Percentiles rank a stretch among this genome's conserved stretches.
These are phyloP conservation scores for Plectropomus leopardus DNA, from an alignment of 2,113 vertebrate genomes.

Conservation along the genomic window DNA sequence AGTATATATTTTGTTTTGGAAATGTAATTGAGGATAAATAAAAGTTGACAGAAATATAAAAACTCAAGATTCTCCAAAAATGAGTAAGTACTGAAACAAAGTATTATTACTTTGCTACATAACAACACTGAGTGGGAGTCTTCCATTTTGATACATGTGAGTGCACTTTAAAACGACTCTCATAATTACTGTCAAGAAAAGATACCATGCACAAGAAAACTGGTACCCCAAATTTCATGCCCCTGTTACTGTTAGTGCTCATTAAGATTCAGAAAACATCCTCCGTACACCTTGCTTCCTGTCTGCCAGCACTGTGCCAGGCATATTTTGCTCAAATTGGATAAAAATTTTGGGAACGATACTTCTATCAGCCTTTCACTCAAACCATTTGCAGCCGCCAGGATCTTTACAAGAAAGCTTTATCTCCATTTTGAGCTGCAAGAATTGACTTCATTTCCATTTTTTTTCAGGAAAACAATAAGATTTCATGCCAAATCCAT, in stretches of 20 bases:
- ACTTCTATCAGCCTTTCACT: constrained; percentile 29
- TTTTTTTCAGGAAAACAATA: constrained; percentile 29
- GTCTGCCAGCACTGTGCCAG: background rate
- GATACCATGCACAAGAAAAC: background rate
- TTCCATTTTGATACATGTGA: constrained; percentile 1
- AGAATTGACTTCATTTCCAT: constrained; percentile 34
- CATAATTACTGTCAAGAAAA: constrained; percentile 30
- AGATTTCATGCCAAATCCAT: constrained; percentile 12
- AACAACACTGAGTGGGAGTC: too few relatives aligned
- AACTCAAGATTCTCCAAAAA: too few relatives aligned
- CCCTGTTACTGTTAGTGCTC: background rate
- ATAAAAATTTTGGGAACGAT: background rate
- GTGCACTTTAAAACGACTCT: background rate
- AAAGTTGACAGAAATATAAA: too few relatives aligned
- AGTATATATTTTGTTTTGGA: too few relatives aligned
- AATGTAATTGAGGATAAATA: too few relatives aligned
- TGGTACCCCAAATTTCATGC: background rate
- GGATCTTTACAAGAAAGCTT: constrained; percentile 23
- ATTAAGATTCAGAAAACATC: constrained; percentile 25
- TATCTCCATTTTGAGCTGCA: constrained; percentile 5
- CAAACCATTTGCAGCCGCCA: constrained; percentile 22
- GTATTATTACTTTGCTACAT: too few relatives aligned
- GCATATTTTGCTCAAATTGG: constrained; percentile 15
- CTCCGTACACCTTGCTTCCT: constrained; percentile 13
- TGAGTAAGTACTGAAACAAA: too few relatives aligned